Evolutionary conservation across 1,140 invertebrate species (phyloP).

Genomic region (Calephelis virginiensis): DNA sequence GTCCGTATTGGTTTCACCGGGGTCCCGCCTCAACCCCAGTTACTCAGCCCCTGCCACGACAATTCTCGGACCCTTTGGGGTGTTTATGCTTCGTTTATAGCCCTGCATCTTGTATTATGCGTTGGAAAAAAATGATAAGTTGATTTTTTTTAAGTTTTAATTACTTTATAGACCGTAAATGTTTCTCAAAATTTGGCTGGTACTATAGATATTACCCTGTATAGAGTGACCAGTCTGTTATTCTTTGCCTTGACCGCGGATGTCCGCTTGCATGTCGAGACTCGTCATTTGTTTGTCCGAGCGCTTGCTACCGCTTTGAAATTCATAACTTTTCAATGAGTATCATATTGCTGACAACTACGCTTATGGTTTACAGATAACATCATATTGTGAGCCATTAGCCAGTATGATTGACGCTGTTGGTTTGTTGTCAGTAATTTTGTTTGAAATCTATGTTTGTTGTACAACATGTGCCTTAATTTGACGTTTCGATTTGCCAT

Average conservation of each 20-base stretch:
- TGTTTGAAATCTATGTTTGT: conserved; percentile 61
- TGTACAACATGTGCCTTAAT: conserved; percentile 13
- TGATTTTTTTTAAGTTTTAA: too few relatives aligned
- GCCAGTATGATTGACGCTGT: conserved; percentile 73
- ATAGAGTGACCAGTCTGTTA: neutral
- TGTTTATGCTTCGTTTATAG: too few relatives aligned
- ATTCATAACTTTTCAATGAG: conserved; percentile 65
- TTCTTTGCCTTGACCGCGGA: conserved; percentile 38
- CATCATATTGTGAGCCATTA: conserved; percentile 68
- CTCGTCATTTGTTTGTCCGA: conserved; percentile 51
- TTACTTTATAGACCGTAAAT: too few relatives aligned
- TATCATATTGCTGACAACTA: conserved; percentile 60
- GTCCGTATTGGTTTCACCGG: too few relatives aligned
- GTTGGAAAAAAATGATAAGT: too few relatives aligned
- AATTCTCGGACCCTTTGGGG: too few relatives aligned
- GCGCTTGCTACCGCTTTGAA: conserved; percentile 58
- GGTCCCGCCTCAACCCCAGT: too few relatives aligned
- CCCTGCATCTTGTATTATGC: too few relatives aligned
- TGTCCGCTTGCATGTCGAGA: conserved; percentile 43
- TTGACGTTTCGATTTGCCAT: conserved; percentile 11
- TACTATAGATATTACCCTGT: too few relatives aligned
- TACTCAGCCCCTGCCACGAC: too few relatives aligned
- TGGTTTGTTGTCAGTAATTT: conserved; percentile 74
- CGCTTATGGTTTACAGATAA: conserved; percentile 64
- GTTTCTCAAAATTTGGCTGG: too few relatives aligned